Conservation (phyloP, 1,140 invertebrate genomes). For the Drosophila pandora region DNA sequence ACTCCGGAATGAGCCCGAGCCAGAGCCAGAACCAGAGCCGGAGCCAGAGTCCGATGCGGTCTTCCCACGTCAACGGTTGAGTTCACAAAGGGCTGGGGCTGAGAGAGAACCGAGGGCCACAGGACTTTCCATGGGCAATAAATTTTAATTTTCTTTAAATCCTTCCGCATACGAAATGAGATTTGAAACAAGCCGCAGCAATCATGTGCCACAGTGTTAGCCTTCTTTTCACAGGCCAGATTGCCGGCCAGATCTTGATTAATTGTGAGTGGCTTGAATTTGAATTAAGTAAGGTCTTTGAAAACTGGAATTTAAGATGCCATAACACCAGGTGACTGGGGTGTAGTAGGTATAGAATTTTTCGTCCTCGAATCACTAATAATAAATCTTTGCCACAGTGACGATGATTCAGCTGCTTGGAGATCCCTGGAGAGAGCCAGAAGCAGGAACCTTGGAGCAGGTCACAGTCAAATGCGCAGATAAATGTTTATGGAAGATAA, state of each 20-base stretch:
- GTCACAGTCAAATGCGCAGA: constrained; percentile 66
- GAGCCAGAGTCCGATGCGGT: constrained; percentile 26
- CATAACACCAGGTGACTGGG: not conserved
- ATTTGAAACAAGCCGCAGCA: constrained; percentile 53
- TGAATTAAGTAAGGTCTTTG: constrained; percentile 6
- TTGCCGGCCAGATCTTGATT: constrained; percentile 23
- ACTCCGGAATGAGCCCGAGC: constrained; percentile 19
- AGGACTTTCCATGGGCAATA: constrained; percentile 69
- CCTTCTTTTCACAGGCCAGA: constrained; percentile 26
- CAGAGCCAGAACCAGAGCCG: not conserved
- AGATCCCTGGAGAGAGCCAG: constrained; percentile 32
- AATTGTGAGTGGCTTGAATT: constrained; percentile 32
- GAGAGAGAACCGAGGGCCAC: constrained; percentile 16
- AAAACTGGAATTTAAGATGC: not conserved
- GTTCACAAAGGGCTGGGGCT: constrained; percentile 21
- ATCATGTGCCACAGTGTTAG: constrained; percentile 19
- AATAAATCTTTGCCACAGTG: constrained; percentile 36
- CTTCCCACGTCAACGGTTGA: constrained; percentile 33
- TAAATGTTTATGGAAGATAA: constrained; percentile 72
- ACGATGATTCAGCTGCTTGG: constrained; percentile 45
- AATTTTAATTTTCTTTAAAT: constrained; percentile 71
- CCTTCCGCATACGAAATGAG: constrained; percentile 62
- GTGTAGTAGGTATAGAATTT: not conserved
- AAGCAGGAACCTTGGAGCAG: constrained; percentile 9
- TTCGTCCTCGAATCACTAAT: constrained; percentile 3